Evolutionary conservation across 2,888 invertebrate genomes (phyloP), one percentile per base, ranked within the genome.

Genomic region (Rhimphoctona megacephalus): DNA sequence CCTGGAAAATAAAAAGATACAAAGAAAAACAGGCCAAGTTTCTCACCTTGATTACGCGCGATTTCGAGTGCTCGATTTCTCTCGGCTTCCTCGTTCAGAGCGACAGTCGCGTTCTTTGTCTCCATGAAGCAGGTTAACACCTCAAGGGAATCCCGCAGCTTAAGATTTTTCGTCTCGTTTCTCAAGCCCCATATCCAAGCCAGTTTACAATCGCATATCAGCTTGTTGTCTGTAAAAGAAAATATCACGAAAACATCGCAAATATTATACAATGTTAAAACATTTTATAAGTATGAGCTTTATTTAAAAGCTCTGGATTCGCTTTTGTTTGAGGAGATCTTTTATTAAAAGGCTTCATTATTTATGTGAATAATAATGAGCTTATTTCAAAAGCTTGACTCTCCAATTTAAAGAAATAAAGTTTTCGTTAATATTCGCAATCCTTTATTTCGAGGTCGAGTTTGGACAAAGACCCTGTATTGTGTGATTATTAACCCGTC

Each of bases 151-250:
- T 96, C 96, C 89, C 96, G 96, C 88, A 97, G 96, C 91, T 96
- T 96, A 90, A 95, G 95, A 93, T 97, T 97, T 93, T 96, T 96
- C 88, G 98, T 97, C 90, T 97, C 97, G 94, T 97, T 96, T 87
- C 96, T 95, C 86, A 98, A 95, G 69, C 95, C 95, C 94, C 97
- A 97, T 95, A 98, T 96, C 98, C 98, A 98, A 90, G 96, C 96
- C 90, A 98, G 95, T 89, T 97, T 96, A 94, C 98, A 98, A 95
- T 98, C 97, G 95, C 98, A 98, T 90, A 96, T 96, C 94, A 98
- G 97, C 94, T 96, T 96, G 95, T 98, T 98, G 91, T 97, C 98
- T 98, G 96, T 14, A 92, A 91, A 79, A 82, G 67, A 64, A 87
- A 78, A 69, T 11, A 76, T 19, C 19, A 39, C 30, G 72, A 74